Base-by-base conservation (phyloP, 1,140 invertebrate genomes). In the Cherax destructor region DNA sequence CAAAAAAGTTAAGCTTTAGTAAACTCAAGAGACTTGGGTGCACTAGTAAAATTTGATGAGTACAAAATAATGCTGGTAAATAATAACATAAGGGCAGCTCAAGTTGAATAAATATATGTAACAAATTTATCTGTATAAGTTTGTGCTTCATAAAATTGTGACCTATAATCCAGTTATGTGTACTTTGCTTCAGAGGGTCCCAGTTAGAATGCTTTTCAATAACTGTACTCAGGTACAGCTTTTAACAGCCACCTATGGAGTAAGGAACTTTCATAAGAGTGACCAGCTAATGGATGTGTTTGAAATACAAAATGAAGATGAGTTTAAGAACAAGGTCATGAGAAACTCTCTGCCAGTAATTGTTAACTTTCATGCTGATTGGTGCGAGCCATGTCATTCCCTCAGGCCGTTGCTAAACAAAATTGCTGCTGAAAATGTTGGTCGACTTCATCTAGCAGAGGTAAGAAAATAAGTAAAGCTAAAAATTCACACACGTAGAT, bases 321-420 rank as follows among this genome's bases (percentile, higher is more conserved):
- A 93, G 72, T 93, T 93, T 85, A 92, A 94, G 86, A 78, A 91
- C 41, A 92, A 92, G 72, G 93, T 94, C 30, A 92, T 94, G 85
- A 88, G 86, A 50, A 92, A 90, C 50, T 47, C 80, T 4, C 79
- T 92, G 4, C 93, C 93, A 16, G 93, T 94, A 7, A 92, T 94
- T 69, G 93, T 94, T 7, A 93, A 94, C 81, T 94, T 94, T 88
- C 92, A 92, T 79, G 93, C 93, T 52, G 92, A 92, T 21, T 94
- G 93, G 93, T 94, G 93, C 80, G 93, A 93, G 72, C 93, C 93
- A n/a, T 94, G 93, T 69, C 93, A 93, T n/a, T 92, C 91, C 16
- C 92, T 94, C 61, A 92, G 83, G 41, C 93, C 93, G 41, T 59
- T 93, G 56, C 83, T 94, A 24, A 76, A 92, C 69, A 86, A 92